Percentiles rank a stretch among this genome's conserved stretches.
Conservation (phyloP, 2,797 vertebrate genomes). For the Sebastes glaucus region DNA sequence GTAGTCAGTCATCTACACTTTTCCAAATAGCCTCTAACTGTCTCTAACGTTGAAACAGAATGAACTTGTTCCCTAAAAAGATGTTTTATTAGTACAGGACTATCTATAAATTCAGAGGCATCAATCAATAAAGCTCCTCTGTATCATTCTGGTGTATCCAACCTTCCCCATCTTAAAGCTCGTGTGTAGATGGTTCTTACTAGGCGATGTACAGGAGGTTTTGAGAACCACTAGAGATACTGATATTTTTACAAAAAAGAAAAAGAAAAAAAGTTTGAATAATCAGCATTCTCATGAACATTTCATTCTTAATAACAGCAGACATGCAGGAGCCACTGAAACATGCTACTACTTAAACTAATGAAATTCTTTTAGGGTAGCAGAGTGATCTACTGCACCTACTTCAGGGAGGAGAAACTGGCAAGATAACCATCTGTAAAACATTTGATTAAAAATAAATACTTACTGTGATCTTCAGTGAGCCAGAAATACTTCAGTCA, state of each 20-base stretch:
- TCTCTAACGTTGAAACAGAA: constrained; percentile 4
- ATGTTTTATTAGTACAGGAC: neutral
- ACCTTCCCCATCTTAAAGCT: neutral
- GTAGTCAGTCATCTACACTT: constrained; percentile 1
- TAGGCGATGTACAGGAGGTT: neutral
- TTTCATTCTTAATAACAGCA: neutral
- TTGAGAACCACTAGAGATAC: neutral
- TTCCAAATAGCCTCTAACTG: constrained; percentile 17
- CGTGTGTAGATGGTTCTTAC: constrained; percentile 8
- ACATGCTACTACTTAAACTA: neutral
- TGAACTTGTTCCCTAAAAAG: neutral
- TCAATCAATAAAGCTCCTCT: constrained; percentile 21
- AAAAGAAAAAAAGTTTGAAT: neutral
- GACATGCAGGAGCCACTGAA: neutral
- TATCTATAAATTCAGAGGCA: constrained; percentile 21
- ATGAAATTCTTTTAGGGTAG: neutral
- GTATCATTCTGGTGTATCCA: constrained; percentile 8
- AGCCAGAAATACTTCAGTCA: neutral
- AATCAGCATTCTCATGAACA: neutral
- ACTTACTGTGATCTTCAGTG: neutral
- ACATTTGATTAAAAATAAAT: neutral
- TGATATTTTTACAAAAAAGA: constrained; percentile 24
- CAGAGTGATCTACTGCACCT: neutral
- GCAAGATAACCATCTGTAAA: neutral
- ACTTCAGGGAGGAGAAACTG: constrained; percentile 3